These are phyloP conservation scores for Luscinia megarhynchos DNA, from an alignment of 2,797 vertebrate genomes.

Conservation along the genomic window DNA sequence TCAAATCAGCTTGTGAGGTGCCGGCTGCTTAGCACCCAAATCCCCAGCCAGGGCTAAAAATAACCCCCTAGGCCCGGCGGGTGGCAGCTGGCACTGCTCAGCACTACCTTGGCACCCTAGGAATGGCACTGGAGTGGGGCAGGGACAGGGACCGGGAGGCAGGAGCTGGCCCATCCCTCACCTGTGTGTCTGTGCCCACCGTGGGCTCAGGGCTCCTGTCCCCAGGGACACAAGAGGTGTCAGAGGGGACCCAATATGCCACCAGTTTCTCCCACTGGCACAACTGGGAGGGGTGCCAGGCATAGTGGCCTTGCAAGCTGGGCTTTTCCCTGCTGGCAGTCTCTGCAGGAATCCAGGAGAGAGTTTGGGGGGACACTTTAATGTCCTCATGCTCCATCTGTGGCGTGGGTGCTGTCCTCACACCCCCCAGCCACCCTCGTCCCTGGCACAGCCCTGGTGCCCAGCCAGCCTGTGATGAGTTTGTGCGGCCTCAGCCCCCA, in stretches of 20 bases:
- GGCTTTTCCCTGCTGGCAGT: not conserved
- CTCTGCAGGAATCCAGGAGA: not conserved
- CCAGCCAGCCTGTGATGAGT: too few relatives aligned
- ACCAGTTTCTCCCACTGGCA: not conserved
- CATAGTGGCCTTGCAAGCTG: fast-evolving
- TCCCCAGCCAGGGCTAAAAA: slow-evolving; percentile 62
- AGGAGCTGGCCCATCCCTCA: not conserved
- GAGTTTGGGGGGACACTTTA: not conserved
- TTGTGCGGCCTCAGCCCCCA: not conserved
- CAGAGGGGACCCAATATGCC: not conserved
- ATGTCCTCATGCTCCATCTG: not conserved
- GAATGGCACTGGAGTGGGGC: not conserved
- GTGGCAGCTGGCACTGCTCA: not conserved
- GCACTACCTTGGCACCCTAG: not conserved
- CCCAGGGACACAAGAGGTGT: not conserved
- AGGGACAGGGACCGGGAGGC: fast-evolving
- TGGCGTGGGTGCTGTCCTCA: fast-evolving
- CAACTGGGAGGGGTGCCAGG: not conserved
- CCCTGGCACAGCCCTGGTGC: not conserved
- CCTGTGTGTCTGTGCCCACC: fast-evolving
- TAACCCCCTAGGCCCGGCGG: not conserved
- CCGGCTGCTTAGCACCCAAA: slow-evolving; percentile 65
- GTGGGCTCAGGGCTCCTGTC: fast-evolving
- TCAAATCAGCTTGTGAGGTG: slow-evolving; percentile 60
- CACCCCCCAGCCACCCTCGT: too few relatives aligned